Conservation (phyloP, 1,140 invertebrate genomes). For the Eriocheir sinensis region DNA sequence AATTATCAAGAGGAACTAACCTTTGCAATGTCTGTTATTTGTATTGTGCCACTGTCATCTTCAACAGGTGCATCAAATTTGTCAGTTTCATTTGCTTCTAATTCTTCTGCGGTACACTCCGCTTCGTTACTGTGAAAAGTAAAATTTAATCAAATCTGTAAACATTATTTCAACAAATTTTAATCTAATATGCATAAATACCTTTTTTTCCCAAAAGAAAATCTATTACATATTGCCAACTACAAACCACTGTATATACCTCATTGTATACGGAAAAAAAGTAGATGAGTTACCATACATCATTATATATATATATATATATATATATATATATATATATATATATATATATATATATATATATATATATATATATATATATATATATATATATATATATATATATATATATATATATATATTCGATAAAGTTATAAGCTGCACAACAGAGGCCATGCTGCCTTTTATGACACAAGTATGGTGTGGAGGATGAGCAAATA, state of each 20-base stretch:
- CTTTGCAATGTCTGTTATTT: not conserved
- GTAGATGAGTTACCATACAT: not conserved
- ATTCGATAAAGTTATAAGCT: too few species aligned
- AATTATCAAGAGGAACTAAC: not conserved
- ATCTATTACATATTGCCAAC: too few species aligned
- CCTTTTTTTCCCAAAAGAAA: too few species aligned
- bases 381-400: not conserved
- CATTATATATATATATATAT: constrained; percentile 32
- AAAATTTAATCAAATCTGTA: too few species aligned
- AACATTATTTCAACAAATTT: too few species aligned
- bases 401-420: constrained; percentile 39
- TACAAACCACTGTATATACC: too few species aligned
- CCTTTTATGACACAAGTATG: too few species aligned
- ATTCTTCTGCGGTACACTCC: not conserved
- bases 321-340: not conserved
- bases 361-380: constrained; percentile 44
- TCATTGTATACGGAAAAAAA: not conserved
- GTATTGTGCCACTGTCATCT: not conserved
- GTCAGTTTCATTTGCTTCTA: not conserved
- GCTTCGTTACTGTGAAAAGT: not conserved
- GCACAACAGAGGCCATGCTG: too few species aligned
- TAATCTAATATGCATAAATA: too few species aligned
- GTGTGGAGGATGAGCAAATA: too few species aligned
- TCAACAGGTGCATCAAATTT: not conserved
- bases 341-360: not conserved